phyloP scores from a whole-genome alignment of 2,888 invertebrate genomes.

The Sinelater perroti region DNA sequence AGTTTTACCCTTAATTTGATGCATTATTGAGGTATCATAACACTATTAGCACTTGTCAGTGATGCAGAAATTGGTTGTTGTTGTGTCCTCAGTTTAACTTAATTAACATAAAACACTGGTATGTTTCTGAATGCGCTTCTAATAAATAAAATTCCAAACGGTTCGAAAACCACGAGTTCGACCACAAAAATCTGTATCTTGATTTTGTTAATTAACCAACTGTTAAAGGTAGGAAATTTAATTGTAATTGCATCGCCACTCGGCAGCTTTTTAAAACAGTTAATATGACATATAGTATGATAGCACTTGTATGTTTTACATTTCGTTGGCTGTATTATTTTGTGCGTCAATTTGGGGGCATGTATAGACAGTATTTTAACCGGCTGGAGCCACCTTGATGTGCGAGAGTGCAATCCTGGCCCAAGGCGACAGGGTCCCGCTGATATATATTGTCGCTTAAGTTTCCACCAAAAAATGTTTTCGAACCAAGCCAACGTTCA shows the following conservation, averaged over 20 bases:
- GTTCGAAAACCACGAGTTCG: too few species aligned
- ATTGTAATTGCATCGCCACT: conserved; percentile 12
- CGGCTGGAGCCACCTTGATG: conserved; percentile 51
- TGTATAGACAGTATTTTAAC: conserved; percentile 54
- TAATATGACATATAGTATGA: conserved; percentile 35
- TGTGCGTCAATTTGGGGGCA: conserved; percentile 50
- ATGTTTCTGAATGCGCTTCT: conserved; percentile 17
- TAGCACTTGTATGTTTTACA: conserved; percentile 41
- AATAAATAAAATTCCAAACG: too few species aligned
- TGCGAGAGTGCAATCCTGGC: conserved; percentile 49
- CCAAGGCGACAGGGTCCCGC: conserved; percentile 49
- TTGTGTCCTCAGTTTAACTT: too few species aligned
- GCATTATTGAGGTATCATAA: conserved; percentile 28
- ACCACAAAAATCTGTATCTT: too few species aligned
- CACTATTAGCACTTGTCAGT: too few species aligned
- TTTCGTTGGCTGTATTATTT: conserved; percentile 52
- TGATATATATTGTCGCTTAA: conserved; percentile 53
- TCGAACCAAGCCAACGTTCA: conserved; percentile 50
- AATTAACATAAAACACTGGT: conserved; percentile 10
- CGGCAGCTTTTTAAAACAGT: conserved; percentile 25
- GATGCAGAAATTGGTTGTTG: too few species aligned
- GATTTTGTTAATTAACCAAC: conserved; percentile 10
- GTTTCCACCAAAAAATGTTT: conserved; percentile 54
- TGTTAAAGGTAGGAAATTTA: conserved; percentile 9
- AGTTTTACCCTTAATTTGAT: conserved; percentile 32